phyloP scores from a whole-genome alignment of 53 echinoderm and acorn worm genomes.

The Holothuria leucospilota region DNA sequence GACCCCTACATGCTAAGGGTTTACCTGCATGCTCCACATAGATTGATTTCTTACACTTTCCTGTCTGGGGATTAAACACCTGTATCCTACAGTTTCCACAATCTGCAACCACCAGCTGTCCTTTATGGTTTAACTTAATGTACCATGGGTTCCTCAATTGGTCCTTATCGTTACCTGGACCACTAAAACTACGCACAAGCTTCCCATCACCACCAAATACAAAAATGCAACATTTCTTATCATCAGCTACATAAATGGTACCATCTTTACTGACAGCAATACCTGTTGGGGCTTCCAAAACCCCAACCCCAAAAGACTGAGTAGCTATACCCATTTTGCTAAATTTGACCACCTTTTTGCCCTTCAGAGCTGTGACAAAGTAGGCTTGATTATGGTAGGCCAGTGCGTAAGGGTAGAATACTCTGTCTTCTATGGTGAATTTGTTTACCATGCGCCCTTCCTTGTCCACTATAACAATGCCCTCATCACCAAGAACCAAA shows the following conservation, averaged over 20 bases:
- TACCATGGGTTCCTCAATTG: conserved; percentile 55
- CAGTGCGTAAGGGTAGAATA: conserved; percentile 63
- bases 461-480: conserved; percentile 51
- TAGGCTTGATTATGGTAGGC: conserved; percentile 62
- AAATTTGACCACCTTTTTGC: conserved; percentile 64
- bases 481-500: conserved; percentile 37
- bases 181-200: conserved; percentile 32
- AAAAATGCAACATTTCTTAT: conserved; percentile 56
- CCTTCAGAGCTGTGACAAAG: conserved; percentile 58
- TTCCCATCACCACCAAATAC: conserved; percentile 54
- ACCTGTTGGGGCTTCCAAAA: conserved; percentile 54
- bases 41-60: conserved; percentile 47
- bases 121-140: conserved; percentile 52
- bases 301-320: conserved; percentile 37
- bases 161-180: conserved; percentile 50
- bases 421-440: conserved; percentile 47
- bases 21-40: conserved; percentile 65
- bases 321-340: conserved; percentile 47
- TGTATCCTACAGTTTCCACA: conserved; percentile 57
- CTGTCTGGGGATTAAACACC: conserved; percentile 52
- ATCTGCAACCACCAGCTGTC: conserved; percentile 60
- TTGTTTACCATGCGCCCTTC: conserved; percentile 64
- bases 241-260: conserved; percentile 61
- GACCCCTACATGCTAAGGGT: conserved; percentile 54
- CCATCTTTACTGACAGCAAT: conserved; percentile 53